A percentile compares a stretch with the other conserved stretches of the same genome.
Conservation (phyloP, 2,113 vertebrate species). For the Seriola rivoliana region DNA sequence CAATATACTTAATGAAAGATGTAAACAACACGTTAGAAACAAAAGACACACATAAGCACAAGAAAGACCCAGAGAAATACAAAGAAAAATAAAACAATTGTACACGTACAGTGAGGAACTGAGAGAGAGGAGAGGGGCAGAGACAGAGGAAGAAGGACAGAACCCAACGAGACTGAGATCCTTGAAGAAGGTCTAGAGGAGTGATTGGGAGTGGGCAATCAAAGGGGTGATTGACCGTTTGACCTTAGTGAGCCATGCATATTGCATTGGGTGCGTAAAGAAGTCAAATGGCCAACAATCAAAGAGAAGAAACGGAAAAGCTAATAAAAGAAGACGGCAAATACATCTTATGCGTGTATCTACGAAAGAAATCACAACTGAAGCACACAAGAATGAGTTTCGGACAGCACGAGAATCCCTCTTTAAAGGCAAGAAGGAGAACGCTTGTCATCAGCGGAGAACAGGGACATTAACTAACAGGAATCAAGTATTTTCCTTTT, state of each 20-base stretch:
- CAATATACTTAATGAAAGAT: conserved; percentile 32
- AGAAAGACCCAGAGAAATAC: conserved; percentile 16
- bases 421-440: conserved; percentile 72
- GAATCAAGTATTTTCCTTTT: background rate
- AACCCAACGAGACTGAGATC: conserved; percentile 39
- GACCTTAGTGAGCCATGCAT: conserved; percentile 77
- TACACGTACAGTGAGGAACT: conserved; percentile 18
- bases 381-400: conserved; percentile 70
- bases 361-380: conserved; percentile 52
- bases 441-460: background rate
- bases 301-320: conserved; percentile 51
- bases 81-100: background rate
- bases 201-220: conserved; percentile 59
- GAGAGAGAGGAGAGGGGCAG: conserved; percentile 22
- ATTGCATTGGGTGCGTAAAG: conserved; percentile 44
- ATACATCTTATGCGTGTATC: conserved; percentile 60
- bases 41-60: conserved; percentile 25
- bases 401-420: conserved; percentile 68
- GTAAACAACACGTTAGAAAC: conserved; percentile 41
- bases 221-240: conserved; percentile 65
- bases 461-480: background rate
- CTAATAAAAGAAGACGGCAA: conserved; percentile 51
- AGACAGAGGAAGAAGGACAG: conserved; percentile 29
- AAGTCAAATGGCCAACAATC: conserved; percentile 74
- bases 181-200: conserved; percentile 52